phyloP scores from a whole-genome alignment of 2,888 invertebrate species.

The Sarcophaga subvicina region DNA sequence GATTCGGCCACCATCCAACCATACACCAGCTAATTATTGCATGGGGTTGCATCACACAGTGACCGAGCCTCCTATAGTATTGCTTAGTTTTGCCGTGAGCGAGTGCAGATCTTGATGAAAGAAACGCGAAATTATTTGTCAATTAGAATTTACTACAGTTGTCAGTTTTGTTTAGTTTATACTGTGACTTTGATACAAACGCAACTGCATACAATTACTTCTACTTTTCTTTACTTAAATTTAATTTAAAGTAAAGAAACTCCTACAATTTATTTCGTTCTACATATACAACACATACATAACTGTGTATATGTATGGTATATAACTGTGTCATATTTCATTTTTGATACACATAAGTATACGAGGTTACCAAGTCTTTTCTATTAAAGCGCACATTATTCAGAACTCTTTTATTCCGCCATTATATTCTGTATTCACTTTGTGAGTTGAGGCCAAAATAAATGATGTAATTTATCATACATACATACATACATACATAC shows the following conservation, averaged over 20 bases:
- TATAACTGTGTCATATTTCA: constrained; percentile 13
- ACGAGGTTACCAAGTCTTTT: neutral
- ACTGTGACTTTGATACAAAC: no score
- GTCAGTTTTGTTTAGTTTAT: no score
- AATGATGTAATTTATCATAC: constrained; percentile 41
- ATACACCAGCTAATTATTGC: no score
- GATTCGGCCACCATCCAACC: no score
- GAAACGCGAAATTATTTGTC: no score
- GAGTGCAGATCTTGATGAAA: no score
- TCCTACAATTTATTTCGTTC: neutral
- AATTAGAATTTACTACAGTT: no score
- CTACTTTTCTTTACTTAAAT: neutral
- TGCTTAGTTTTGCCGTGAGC: no score
- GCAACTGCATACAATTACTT: no score
- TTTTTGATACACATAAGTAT: neutral
- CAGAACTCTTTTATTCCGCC: neutral
- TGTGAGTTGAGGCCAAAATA: constrained; percentile 38
- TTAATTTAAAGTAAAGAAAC: neutral
- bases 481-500: neutral
- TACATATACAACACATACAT: neutral
- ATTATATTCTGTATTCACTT: neutral
- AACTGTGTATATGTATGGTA: no score
- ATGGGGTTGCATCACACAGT: no score
- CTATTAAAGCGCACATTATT: constrained; percentile 23
- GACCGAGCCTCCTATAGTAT: no score